Evolutionary conservation across 2,113 vertebrate species (phyloP), one percentile per base, ranked within the genome.

Genomic region (Rhynchomys soricoides): DNA sequence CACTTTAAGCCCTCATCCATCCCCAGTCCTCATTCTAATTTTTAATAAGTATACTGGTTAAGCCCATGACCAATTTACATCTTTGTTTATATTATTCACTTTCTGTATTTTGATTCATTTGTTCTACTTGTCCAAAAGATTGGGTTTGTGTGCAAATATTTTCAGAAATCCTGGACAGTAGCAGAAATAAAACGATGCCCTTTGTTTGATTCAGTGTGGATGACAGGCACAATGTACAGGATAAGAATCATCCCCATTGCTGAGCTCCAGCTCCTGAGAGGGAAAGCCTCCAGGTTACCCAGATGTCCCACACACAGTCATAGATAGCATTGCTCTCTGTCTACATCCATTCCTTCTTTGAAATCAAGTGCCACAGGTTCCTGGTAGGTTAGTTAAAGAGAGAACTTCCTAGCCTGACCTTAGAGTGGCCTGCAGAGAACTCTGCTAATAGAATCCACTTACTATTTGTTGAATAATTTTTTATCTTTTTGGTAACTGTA

Each of bases 401-500:
- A 50, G n/a, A 62, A 24, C 4, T 34, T 93, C 19, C 57, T 88
- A 22, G 7, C 4, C 29, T 89, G 31, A 48, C 26, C 68, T 40
- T 82, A 22, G 57, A 55, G 3, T 16, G 5, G 4, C 15, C 15
- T 83, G 31, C 6, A 45, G 74, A 77, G 66, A 86, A 85, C 37
- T 95, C 43, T 94, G n/a, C 66, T 62, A 43, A 52, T 43, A 91
- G 68, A 79, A 24, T 3, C 43, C 70, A 68, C 55, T 40, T 91
- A 68, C 52, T 52, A 64, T 40, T n/a, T 57, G 89, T 79, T 89
- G 70, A 86, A 70, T 70, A 62, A 70, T 50, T 86, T 93, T 93
- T 64, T 31, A 37, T 29, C 43, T 89, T 17, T 52, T 91, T 37
- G 22, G 45, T 83, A 40, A 13, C 15, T 88, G 22, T 55, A 50